Base-by-base conservation (phyloP, 1,140 invertebrate genomes). In the Ips typographus region DNA sequence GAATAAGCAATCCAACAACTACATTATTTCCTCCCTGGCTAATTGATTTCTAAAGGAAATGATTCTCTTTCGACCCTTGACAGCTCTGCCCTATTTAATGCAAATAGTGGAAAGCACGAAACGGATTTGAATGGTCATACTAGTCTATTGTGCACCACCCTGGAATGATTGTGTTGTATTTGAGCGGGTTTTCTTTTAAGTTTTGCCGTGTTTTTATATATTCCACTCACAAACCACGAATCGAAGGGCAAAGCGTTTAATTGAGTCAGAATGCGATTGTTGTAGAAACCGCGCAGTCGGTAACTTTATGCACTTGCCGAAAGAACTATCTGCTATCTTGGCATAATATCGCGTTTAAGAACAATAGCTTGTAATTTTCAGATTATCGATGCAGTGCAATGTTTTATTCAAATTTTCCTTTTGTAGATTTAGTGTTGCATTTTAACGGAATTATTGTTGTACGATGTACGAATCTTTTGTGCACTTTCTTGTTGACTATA, bases 291-390 rank as follows among this genome's bases (percentile, higher is more conserved):
- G 22, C 22, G 22, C 22, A 22, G 51, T 55, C 56, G 52, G 40
- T 53, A 53, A 65, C 62, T 65, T 43, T 65, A 65, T 65, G 43
- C 38, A 55, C 51, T 22, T 42, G 62, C 62, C 62, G 52, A 65
- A 65, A 65, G 62, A 52, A 41, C 62, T 58, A 66, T 58, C 38
- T 36, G 52, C 63, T 65, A 65, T 65, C 63, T 43, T 41, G 36
- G 42, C 38, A 52, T 58, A 6, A 57, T 66, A 66, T 66, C 53
- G 55, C 64, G 64, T 47, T 57, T 43, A 22, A 58, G 64, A 66
- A 66, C 64, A 66, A 66, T 66, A 43, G 55, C 56, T 6, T 66
- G 64, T 66, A 66, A 66, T 66, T 57, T 66, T 43, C 40, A 57
- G 64, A 66, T 66, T 66, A 66, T 59, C 64, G 5, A 47, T 57